phyloP scores from a whole-genome alignment of 2,113 vertebrate genomes.

The Nipponia nippon region DNA sequence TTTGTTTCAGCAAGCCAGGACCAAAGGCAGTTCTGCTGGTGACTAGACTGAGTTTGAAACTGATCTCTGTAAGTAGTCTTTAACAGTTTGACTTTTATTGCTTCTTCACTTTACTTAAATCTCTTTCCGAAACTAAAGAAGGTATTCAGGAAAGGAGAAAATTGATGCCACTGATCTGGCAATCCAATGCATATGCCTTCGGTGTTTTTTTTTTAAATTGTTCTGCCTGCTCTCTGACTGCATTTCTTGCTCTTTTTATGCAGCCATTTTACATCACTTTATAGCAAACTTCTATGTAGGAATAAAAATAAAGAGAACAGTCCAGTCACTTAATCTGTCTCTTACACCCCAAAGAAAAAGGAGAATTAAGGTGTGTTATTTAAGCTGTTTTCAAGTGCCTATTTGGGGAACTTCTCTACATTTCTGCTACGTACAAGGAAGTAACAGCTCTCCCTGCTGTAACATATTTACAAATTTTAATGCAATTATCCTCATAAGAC shows the following conservation, averaged over 20 bases:
- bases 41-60: not conserved
- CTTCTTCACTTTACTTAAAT: not conserved
- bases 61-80: not conserved
- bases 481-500: not conserved
- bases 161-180: not conserved
- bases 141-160: not conserved
- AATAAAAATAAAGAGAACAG: not conserved
- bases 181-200: not conserved
- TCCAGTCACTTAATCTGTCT: not conserved
- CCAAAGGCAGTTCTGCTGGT: not conserved
- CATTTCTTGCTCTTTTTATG: not conserved
- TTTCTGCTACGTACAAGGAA: not conserved
- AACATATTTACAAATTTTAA: not conserved
- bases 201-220: not conserved
- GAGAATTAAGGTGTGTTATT: not conserved
- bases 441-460: not conserved
- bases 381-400: not conserved
- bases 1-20: not conserved
- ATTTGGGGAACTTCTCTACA: not conserved
- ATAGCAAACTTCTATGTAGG: not conserved
- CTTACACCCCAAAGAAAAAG: not conserved
- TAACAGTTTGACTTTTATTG: not conserved
- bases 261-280: not conserved
- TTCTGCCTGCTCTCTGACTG: not conserved
- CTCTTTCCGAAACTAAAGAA: not conserved